Evolutionary conservation across 2,797 vertebrate species (phyloP).

Genomic region (Phoxinus dragarum): DNA sequence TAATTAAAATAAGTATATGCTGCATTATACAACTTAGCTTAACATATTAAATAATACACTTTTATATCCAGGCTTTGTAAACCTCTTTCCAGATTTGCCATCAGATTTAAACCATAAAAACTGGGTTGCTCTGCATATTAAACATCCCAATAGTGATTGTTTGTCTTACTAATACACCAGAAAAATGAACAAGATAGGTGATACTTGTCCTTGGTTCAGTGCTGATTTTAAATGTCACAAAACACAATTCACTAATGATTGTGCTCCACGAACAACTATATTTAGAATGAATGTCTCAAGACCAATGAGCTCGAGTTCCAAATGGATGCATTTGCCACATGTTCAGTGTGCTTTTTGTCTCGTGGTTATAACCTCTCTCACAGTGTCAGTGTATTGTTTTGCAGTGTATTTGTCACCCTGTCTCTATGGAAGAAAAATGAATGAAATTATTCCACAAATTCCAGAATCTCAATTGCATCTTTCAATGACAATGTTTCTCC

Average conservation of each 20-base stretch:
- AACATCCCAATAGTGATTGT: neutral
- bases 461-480: neutral
- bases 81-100: neutral
- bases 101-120: neutral
- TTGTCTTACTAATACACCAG: neutral
- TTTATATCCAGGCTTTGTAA: slow-evolving; percentile 2
- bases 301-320: slow-evolving; percentile 3
- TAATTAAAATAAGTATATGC: slow-evolving; percentile 10
- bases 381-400: neutral
- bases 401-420: neutral
- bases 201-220: neutral
- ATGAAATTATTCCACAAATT: neutral
- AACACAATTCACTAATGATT: slow-evolving; percentile 1
- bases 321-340: neutral
- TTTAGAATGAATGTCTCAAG: neutral
- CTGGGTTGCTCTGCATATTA: neutral
- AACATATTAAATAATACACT: slow-evolving; percentile 1
- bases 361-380: neutral
- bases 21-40: slow-evolving; percentile 8
- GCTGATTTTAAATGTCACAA: neutral
- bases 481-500: neutral
- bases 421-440: neutral
- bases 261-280: neutral
- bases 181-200: neutral
- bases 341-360: neutral